Evolutionary conservation across 1,140 invertebrate genomes (phyloP).

Genomic region (Agrilus planipennis): DNA sequence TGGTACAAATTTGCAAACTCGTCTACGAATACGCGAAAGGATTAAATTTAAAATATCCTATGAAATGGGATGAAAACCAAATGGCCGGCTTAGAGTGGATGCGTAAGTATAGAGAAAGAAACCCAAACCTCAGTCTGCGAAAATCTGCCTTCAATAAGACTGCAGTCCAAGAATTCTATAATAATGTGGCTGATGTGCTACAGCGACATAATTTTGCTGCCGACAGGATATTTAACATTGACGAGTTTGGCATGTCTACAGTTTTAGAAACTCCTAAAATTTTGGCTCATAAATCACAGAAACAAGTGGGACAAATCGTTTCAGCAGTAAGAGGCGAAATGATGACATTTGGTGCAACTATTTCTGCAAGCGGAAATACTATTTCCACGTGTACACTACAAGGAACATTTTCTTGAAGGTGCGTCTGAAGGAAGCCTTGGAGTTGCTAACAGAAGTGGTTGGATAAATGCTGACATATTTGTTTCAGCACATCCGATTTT

Average conservation of each 20-base stretch:
- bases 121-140: no score
- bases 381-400: neutral
- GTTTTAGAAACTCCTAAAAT: slow-evolving; percentile 29
- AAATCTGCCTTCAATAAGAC: no score
- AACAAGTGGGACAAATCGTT: slow-evolving; percentile 25
- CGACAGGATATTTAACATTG: slow-evolving; percentile 35
- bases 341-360: neutral
- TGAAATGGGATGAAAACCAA: no score
- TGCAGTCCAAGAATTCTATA: no score
- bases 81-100: no score
- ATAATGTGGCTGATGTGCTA: no score
- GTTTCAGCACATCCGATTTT: neutral
- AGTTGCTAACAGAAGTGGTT: neutral
- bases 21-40: no score
- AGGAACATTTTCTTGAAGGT: no score
- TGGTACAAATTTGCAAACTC: no score
- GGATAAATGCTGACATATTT: neutral
- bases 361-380: neutral
- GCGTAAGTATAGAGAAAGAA: no score
- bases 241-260: slow-evolving; percentile 36
- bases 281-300: slow-evolving; percentile 23
- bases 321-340: neutral
- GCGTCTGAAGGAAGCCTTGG: neutral
- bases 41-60: no score
- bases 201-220: slow-evolving; percentile 26